These are phyloP conservation scores for Rhea pennata DNA, from an alignment of 2,113 vertebrate species.

Conservation along the genomic window DNA sequence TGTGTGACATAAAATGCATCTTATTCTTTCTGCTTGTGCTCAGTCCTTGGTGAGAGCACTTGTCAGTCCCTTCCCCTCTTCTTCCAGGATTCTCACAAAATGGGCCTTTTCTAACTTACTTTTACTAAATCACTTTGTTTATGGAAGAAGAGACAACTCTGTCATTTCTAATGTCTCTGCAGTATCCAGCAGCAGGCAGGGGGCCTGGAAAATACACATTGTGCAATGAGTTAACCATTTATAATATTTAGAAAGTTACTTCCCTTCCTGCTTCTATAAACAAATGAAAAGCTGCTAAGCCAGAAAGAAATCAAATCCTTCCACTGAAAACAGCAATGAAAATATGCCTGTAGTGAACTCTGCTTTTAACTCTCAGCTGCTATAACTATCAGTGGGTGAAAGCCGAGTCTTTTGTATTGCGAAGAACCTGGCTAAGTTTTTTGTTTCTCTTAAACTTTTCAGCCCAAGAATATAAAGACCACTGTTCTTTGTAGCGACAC, in stretches of 20 bases:
- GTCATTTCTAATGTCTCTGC: neutral
- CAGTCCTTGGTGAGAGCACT: neutral
- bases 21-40: neutral
- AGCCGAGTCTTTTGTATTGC: neutral
- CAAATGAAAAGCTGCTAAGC: slow-evolving; percentile 20
- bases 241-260: slow-evolving; percentile 38
- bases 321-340: neutral
- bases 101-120: neutral
- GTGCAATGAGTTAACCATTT: slow-evolving; percentile 16
- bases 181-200: neutral
- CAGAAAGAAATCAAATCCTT: neutral
- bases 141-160: slow-evolving; percentile 42
- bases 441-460: neutral
- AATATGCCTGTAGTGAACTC: neutral
- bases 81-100: slow-evolving; percentile 18
- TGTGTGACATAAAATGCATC: slow-evolving; percentile 14
- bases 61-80: neutral
- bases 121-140: slow-evolving; percentile 45
- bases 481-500: neutral
- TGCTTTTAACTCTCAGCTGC: neutral
- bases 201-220: neutral
- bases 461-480: neutral
- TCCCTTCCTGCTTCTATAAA: neutral
- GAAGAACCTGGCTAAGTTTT: neutral
- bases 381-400: neutral